Evolutionary conservation across 2,113 vertebrate genomes (phyloP).

Genomic region (Siniperca chuatsi): DNA sequence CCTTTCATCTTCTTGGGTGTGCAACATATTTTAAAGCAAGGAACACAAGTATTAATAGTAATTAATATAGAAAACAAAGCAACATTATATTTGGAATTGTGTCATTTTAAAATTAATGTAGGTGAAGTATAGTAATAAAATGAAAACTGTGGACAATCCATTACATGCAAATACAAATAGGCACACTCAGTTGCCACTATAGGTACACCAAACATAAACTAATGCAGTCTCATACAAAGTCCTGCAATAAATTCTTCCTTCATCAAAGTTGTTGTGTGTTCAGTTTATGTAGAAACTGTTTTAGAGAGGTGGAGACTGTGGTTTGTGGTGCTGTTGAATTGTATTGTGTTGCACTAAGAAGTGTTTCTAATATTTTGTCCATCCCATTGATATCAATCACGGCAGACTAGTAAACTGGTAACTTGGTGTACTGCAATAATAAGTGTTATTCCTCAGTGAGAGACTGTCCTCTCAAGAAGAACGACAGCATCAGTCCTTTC

Average conservation of each 20-base stretch:
- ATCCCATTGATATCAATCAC: neutral
- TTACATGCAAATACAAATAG: neutral
- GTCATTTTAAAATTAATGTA: neutral
- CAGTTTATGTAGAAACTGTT: neutral
- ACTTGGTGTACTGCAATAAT: neutral
- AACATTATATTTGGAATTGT: neutral
- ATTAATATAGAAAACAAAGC: neutral
- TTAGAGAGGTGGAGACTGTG: neutral
- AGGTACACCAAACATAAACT: neutral
- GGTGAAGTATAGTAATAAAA: neutral
- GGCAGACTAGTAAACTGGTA: neutral
- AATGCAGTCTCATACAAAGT: neutral
- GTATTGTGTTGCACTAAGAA: neutral
- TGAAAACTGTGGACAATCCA: neutral
- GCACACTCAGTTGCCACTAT: neutral
- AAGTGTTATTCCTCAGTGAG: neutral
- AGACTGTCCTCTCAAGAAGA: no score
- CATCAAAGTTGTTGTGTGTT: neutral
- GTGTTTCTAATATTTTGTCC: neutral
- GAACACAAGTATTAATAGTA: neutral
- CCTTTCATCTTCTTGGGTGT: conserved; percentile 30
- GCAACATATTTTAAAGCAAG: neutral
- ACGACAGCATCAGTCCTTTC: neutral
- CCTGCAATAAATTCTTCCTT: neutral
- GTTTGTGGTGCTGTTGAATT: neutral